Conservation (phyloP, 35 echinoderm and acorn worm species). For the Lytechinus pictus region DNA sequence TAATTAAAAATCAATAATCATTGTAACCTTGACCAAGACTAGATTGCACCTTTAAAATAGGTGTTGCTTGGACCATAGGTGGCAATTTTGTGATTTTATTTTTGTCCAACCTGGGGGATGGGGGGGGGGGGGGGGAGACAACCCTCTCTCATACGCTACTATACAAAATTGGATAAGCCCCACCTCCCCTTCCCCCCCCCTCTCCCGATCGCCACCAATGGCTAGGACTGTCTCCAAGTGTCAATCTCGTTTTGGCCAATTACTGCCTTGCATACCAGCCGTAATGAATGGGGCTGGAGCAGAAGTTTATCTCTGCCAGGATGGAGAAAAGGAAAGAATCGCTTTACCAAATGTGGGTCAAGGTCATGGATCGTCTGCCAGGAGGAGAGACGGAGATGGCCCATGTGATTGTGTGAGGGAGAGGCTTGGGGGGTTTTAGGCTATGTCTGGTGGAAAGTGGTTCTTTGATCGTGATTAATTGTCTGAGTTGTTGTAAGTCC, state of each 20-base stretch:
- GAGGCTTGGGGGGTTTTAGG: neutral
- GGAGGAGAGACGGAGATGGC: neutral
- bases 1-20: too few species aligned
- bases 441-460: neutral
- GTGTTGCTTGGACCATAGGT: neutral
- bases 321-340: neutral
- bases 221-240: neutral
- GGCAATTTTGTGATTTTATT: too few species aligned
- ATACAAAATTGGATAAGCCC: too few species aligned
- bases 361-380: neutral
- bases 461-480: neutral
- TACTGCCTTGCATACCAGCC: neutral
- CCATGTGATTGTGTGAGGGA: neutral
- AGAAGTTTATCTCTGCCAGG: neutral
- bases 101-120: too few species aligned
- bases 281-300: neutral
- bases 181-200: too few species aligned
- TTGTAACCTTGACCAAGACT: neutral
- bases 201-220: too few species aligned
- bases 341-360: neutral
- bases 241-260: neutral
- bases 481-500: neutral
- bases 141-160: too few species aligned
- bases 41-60: neutral
- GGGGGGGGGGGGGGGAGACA: too few species aligned